Base-by-base conservation (phyloP, 2,797 vertebrate genomes). In the Anisognathus igniventris region DNA sequence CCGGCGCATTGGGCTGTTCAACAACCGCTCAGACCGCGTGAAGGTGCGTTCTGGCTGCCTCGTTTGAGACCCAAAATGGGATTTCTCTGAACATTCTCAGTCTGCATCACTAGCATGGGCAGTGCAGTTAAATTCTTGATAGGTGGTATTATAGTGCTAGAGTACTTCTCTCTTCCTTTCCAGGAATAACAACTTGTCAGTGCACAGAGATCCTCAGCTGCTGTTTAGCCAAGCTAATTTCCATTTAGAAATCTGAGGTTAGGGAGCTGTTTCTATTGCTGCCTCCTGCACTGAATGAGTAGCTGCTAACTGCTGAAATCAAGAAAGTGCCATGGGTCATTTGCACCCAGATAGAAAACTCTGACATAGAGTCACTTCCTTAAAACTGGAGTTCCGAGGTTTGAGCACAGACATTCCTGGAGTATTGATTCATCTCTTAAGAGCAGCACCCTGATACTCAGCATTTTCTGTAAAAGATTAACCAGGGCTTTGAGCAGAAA, bases 1-100 rank as follows among this genome's bases (percentile, higher is more conserved):
- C 54, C 96, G 99, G 33, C 98, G 99, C 45, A 98, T 99, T 0
- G 98, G 98, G 44, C 98, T 99, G 72, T 99, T 99, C 97, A 99
- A 99, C 94, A 97, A 98, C 88, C 98, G 99, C 53, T 98, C 98
- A 0, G 99, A 99, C 97, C 97, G 99, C 19, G 98, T 99, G 19
- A 99, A 99, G 98, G 99, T 99, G 95, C 2, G 6, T 2, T 20
- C 48, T 68, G 25, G 12, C 35, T 13, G 54, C 22, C 66, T 39
- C 6, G 3, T 27, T 77, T 56, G 7, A 68, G 24, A 21, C 7
- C 16, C 23, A 39, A 39, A 53, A 31, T 7, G 16, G 16, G 14
- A 51, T 65, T 83, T 23, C 62, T 84, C 35, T 13, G 16, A 42
- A n/a, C 10, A 30, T 14, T 42, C 58, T 78, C n/a, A 33, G 9